Conservation (phyloP, 2,797 vertebrate genomes). For the Crypturellus tataupa region DNA sequence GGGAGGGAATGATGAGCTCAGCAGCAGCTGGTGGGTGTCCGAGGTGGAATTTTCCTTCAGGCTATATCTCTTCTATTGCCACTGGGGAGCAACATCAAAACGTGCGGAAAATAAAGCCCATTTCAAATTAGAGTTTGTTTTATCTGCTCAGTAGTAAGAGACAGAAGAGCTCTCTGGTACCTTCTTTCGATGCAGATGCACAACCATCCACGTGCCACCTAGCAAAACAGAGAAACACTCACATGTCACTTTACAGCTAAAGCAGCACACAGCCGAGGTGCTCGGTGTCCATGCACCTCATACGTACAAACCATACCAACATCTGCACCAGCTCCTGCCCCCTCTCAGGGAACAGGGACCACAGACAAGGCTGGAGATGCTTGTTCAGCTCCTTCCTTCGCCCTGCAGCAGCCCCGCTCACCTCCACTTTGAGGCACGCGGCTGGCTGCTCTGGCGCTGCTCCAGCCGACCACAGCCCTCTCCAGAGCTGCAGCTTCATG, state of each 20-base stretch:
- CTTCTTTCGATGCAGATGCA: neutral
- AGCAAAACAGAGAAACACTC: neutral
- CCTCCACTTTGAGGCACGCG: neutral
- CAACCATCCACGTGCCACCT: neutral
- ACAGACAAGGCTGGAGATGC: fast-evolving
- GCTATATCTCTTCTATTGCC: neutral
- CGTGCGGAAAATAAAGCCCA: neutral
- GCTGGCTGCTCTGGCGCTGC: neutral
- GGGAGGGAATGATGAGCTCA: fast-evolving
- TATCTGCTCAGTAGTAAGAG: neutral
- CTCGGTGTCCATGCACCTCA: neutral
- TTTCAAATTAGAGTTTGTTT: neutral
- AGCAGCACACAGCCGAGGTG: neutral
- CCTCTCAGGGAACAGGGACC: no score
- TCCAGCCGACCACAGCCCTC: neutral
- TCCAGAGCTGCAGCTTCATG: neutral
- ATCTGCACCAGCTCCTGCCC: neutral
- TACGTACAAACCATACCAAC: neutral
- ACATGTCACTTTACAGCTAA: neutral
- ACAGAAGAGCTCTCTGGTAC: neutral
- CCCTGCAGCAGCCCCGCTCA: no score
- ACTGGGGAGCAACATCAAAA: neutral
- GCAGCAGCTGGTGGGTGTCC: neutral
- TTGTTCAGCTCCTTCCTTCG: neutral
- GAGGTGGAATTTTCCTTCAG: neutral